A percentile compares a stretch with the other conserved stretches of the same genome.
Conservation (phyloP, 2,113 vertebrate species). For the Apodemus speciosus region DNA sequence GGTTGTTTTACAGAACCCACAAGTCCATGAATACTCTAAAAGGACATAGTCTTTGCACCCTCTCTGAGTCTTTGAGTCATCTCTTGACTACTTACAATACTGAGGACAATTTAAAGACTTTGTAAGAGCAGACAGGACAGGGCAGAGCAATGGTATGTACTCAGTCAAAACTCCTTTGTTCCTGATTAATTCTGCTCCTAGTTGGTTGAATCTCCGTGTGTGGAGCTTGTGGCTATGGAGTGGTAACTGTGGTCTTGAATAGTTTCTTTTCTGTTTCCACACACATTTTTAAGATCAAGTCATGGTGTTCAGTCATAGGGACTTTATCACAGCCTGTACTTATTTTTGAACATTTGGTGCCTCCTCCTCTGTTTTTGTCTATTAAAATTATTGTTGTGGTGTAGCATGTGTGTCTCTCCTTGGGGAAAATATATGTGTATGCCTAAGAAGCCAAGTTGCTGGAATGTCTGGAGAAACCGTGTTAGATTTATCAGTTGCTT, state of each 20-base stretch:
- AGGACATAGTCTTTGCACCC: accelerated
- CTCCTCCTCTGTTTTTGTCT: background rate
- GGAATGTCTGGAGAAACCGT: background rate
- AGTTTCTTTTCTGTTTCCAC: background rate
- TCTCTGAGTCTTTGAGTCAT: background rate
- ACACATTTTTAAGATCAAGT: background rate
- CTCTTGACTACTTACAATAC: background rate
- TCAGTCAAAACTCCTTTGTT: no score
- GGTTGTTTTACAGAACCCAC: no score
- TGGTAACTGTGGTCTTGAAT: background rate
- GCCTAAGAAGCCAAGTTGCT: background rate
- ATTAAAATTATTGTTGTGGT: background rate
- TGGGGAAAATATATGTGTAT: no score
- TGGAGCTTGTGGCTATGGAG: no score
- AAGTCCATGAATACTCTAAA: background rate
- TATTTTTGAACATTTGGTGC: background rate
- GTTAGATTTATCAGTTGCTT: conserved; percentile 15
- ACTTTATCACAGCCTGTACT: background rate
- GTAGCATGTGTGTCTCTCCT: accelerated
- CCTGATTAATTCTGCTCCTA: background rate
- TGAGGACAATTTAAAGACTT: background rate
- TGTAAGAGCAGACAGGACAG: background rate
- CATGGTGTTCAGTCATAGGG: background rate
- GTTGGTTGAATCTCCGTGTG: background rate
- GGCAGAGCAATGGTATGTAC: background rate